Conservation (phyloP, 2,113 vertebrate species). For the Mobula birostris region DNA sequence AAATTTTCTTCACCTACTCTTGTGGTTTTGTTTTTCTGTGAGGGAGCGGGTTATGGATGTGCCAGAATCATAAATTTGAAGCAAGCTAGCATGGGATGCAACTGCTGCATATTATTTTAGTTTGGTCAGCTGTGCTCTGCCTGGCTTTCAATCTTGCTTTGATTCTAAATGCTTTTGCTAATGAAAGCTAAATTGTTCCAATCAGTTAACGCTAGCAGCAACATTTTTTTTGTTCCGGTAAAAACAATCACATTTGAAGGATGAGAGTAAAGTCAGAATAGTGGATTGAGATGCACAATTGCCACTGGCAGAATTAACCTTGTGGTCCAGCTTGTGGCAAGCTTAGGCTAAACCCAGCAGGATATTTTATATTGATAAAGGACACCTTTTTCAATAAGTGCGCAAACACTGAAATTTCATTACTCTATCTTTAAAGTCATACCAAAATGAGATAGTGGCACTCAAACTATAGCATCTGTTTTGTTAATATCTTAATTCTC, state of each 20-base stretch:
- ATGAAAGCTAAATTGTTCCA: conserved; percentile 10
- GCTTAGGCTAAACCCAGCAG: neutral
- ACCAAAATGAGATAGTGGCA: neutral
- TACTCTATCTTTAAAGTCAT: neutral
- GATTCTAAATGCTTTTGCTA: conserved; percentile 17
- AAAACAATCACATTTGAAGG: conserved; percentile 17
- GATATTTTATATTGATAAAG: neutral
- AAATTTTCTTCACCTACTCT: too few relatives aligned
- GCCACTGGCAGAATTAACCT: neutral
- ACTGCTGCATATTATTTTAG: neutral
- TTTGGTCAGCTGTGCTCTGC: neutral
- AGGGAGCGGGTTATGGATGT: neutral
- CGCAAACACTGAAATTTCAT: neutral
- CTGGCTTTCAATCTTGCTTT: neutral
- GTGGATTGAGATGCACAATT: neutral
- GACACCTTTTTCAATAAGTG: neutral
- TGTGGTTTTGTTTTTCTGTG: neutral
- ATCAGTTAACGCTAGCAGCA: neutral
- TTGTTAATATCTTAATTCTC: neutral
- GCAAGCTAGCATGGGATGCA: neutral
- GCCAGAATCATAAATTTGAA: neutral
- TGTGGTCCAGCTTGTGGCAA: neutral
- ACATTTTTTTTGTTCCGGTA: neutral
- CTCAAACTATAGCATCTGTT: neutral
- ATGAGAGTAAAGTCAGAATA: neutral